A percentile compares a stretch with the other conserved stretches of the same genome.
Evolutionary conservation across 2,888 invertebrate genomes (phyloP).

Genomic region (Tridacna crocea): DNA sequence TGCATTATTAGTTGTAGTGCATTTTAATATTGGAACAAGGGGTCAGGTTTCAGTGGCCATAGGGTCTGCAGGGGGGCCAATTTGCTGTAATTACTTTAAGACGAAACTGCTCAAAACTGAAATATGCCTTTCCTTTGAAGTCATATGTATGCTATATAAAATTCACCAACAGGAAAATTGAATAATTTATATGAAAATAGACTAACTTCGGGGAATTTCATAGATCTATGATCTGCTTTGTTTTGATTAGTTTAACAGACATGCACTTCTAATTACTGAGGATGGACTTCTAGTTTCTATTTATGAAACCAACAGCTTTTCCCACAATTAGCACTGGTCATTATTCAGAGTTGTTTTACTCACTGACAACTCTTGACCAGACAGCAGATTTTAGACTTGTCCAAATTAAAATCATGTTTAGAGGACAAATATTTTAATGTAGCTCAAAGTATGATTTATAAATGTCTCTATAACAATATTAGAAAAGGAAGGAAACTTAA

Average conservation of each 20-base stretch:
- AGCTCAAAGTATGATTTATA: no score
- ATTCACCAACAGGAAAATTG: constrained; percentile 21
- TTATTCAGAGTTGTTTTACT: background rate
- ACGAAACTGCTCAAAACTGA: constrained; percentile 26
- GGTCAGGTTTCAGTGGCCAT: background rate
- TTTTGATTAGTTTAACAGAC: constrained; percentile 4
- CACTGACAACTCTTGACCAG: background rate
- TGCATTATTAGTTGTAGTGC: no score
- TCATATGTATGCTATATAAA: constrained; percentile 35
- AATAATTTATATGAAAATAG: constrained; percentile 35
- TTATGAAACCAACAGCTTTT: background rate
- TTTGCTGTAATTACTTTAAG: constrained; percentile 22
- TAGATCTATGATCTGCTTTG: background rate
- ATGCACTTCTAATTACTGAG: background rate
- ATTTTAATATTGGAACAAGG: background rate
- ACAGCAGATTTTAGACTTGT: no score
- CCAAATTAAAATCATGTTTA: no score
- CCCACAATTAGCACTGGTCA: background rate
- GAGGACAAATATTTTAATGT: no score
- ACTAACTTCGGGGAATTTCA: constrained; percentile 19
- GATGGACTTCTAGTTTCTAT: background rate
- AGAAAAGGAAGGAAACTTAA: no score
- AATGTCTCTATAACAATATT: no score
- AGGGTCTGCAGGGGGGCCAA: constrained; percentile 9
- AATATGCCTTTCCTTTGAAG: constrained; percentile 35